These are phyloP conservation scores for Tachysurus vachellii DNA, from an alignment of 2,113 vertebrate species.

Conservation along the genomic window DNA sequence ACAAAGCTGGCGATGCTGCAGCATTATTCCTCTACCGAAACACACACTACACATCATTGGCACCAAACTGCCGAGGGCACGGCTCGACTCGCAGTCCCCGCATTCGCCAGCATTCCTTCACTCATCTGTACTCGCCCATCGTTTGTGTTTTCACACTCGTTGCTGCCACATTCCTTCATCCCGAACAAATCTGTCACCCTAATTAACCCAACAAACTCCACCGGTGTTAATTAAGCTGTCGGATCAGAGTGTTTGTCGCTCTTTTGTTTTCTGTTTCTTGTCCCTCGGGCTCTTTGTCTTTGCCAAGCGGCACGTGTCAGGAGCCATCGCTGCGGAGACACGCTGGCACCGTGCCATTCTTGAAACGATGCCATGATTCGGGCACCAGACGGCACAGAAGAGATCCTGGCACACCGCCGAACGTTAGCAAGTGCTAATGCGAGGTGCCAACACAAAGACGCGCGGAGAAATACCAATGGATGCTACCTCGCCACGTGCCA, in stretches of 20 bases:
- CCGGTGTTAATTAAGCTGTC: constrained; percentile 57
- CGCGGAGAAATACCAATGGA: constrained; percentile 20
- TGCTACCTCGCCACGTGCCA: neutral
- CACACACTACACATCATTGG: neutral
- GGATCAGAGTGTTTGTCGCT: constrained; percentile 54
- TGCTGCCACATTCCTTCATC: constrained; percentile 46
- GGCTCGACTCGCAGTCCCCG: neutral
- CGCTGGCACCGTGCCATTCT: constrained; percentile 55
- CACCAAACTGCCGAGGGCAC: constrained; percentile 13
- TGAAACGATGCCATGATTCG: constrained; percentile 49
- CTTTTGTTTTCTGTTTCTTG: constrained; percentile 52
- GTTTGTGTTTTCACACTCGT: constrained; percentile 47
- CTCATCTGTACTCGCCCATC: constrained; percentile 31
- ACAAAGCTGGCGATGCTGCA: neutral
- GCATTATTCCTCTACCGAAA: neutral
- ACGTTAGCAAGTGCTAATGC: constrained; percentile 41
- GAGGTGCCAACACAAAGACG: constrained; percentile 40
- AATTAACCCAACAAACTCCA: constrained; percentile 59
- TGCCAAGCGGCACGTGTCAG: constrained; percentile 54
- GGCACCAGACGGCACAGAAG: constrained; percentile 41
- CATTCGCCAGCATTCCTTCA: constrained; percentile 44
- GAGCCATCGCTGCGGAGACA: constrained; percentile 44
- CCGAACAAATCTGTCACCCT: constrained; percentile 54
- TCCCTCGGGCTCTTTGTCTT: constrained; percentile 58
- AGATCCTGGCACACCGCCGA: constrained; percentile 53